Percentiles rank a stretch among this genome's conserved stretches.
Evolutionary conservation across 2,888 invertebrate genomes (phyloP).

Genomic region (Cataglyphis rosenhaueri): DNA sequence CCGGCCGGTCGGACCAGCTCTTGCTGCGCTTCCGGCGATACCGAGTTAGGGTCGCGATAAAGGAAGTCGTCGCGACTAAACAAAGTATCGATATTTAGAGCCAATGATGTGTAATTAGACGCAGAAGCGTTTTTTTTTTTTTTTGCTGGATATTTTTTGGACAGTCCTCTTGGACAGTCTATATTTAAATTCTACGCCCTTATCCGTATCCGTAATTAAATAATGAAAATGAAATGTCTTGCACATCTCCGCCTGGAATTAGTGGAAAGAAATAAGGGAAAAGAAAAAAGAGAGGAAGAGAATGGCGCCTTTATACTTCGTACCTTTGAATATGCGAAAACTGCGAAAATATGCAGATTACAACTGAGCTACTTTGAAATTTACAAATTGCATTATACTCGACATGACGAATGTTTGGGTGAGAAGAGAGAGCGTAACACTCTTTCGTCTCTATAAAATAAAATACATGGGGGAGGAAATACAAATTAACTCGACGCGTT

Average conservation of each 20-base stretch:
- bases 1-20: background rate
- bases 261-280: background rate
- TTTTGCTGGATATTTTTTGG: background rate
- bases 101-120: background rate
- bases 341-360: conserved; percentile 5
- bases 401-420: background rate
- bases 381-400: conserved; percentile 15
- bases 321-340: conserved; percentile 19
- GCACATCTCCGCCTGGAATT: background rate
- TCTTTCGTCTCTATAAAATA: background rate
- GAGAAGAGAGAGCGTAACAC: background rate
- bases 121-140: background rate
- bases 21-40: conserved; percentile 2
- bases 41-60: background rate
- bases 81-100: background rate
- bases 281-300: background rate
- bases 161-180: too few relatives aligned
- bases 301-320: background rate
- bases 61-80: background rate
- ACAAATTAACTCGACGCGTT: background rate
- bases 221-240: conserved; percentile 13
- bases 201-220: background rate
- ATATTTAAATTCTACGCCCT: background rate
- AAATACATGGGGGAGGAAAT: background rate
- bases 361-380: background rate